A percentile compares a stretch with the other conserved stretches of the same genome.
These are phyloP conservation scores for Jacana jacana DNA, from an alignment of 2,113 vertebrate genomes.

Conservation along the genomic window DNA sequence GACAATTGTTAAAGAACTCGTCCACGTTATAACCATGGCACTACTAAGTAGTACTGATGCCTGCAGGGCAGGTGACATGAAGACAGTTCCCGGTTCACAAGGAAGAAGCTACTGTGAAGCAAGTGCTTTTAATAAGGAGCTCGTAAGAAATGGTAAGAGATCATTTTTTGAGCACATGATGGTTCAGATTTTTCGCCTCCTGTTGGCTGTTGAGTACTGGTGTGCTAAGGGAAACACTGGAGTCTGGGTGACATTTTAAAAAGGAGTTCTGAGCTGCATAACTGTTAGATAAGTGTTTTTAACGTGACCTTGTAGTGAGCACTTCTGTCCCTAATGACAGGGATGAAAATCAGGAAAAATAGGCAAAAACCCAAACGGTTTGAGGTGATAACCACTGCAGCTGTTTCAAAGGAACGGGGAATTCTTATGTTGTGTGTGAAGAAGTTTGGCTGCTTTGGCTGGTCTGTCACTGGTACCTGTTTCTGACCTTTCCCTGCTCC, in stretches of 20 bases:
- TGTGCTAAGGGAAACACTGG: background rate
- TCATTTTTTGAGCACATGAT: accelerated
- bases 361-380: background rate
- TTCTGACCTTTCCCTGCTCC: background rate
- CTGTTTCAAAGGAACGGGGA: background rate
- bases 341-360: background rate
- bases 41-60: constrained; percentile 83
- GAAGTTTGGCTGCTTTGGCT: background rate
- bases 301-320: background rate
- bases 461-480: background rate
- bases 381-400: background rate
- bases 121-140: constrained; percentile 83
- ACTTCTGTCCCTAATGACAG: background rate
- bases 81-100: constrained; percentile 69
- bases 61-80: constrained; percentile 72
- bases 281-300: background rate
- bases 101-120: constrained; percentile 88
- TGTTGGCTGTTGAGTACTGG: background rate
- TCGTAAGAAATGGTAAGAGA: constrained; percentile 82
- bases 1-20: constrained; percentile 87
- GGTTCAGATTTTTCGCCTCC: background rate
- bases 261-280: background rate
- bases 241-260: background rate
- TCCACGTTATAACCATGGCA: constrained; percentile 85
- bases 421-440: background rate